phyloP scores from a whole-genome alignment of 2,113 vertebrate species.

The Etheostoma cragini region DNA sequence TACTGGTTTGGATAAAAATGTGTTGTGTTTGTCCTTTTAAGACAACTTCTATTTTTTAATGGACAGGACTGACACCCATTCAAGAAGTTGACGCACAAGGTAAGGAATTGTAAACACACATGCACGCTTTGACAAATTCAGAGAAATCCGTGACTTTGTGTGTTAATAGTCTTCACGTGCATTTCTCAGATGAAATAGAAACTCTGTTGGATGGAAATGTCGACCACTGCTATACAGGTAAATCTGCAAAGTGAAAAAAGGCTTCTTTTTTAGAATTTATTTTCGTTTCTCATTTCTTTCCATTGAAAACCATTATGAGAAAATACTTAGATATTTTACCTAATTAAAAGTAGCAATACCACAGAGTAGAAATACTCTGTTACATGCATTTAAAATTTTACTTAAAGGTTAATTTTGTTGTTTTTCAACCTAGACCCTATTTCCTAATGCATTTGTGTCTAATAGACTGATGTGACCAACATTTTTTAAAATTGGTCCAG shows the following conservation, averaged over 20 bases:
- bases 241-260: neutral
- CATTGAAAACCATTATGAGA: neutral
- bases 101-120: constrained; percentile 19
- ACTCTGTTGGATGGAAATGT: constrained; percentile 52
- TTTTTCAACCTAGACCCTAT: too few species aligned
- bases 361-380: too few species aligned
- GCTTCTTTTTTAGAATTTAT: neutral
- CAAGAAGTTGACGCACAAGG: constrained; percentile 67
- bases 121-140: neutral
- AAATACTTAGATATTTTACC: neutral
- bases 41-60: neutral
- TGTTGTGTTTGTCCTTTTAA: neutral
- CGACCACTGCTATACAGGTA: constrained; percentile 58
- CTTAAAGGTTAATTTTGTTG: too few species aligned
- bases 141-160: neutral
- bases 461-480: too few species aligned
- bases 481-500: too few species aligned
- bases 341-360: too few species aligned
- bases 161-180: constrained; percentile 7
- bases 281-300: neutral
- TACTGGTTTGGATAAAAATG: neutral
- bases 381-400: too few species aligned
- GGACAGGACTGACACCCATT: constrained; percentile 74
- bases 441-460: too few species aligned
- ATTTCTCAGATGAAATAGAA: constrained; percentile 56